Evolutionary conservation across 2,888 invertebrate species (phyloP), one percentile per base, ranked within the genome.

Genomic region (Cotesia congregata): DNA sequence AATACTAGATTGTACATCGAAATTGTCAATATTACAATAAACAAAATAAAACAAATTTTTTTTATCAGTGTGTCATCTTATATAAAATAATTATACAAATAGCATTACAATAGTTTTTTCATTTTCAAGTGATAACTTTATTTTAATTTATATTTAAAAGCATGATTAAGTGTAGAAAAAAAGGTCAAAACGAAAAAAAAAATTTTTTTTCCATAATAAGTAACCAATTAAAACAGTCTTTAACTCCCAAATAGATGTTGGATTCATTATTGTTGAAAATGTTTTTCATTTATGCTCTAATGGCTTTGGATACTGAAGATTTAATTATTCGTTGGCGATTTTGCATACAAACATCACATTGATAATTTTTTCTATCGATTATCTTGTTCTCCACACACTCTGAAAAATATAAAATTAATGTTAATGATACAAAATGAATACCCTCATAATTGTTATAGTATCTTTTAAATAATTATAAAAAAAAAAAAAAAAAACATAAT

Each of bases 371-470:
- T 83, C 83, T 84, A 82, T 89, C 88, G 83, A 88, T 83, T 82
- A 75, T 81, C 85, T 87, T 88, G 86, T 83, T 87, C 86, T 88
- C 88, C 88, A 87, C 88, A 88, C 88, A 88, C 41, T 84, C 88
- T 88, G 83, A 67, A 84, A 84, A 80, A 61, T 78, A 75, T 30
- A 78, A 70, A 67, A 40, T 20, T 73, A 75, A 41, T 39, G 39
- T 20, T 73, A 75, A 41, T 39, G 39, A 7, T 72, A 38, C 69
- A 65, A 65, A 15, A 59, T 30, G 68, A n/a, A 20, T 9, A 40
- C 12, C 62, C n/a, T 6, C 30, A n/a, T 61, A 61, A 61, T 38
- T 30, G 2, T 6, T 62, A 62, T 17, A 62, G 12, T 17, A 59
- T 2, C 5, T 5, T n/a, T 59, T 9, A 59, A 59, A 59, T 2